A percentile compares a stretch with the other conserved stretches of the same genome.
These are phyloP conservation scores for Brachyhypopomus occidentalis DNA, from an alignment of 2,113 vertebrate genomes.

Conservation along the genomic window DNA sequence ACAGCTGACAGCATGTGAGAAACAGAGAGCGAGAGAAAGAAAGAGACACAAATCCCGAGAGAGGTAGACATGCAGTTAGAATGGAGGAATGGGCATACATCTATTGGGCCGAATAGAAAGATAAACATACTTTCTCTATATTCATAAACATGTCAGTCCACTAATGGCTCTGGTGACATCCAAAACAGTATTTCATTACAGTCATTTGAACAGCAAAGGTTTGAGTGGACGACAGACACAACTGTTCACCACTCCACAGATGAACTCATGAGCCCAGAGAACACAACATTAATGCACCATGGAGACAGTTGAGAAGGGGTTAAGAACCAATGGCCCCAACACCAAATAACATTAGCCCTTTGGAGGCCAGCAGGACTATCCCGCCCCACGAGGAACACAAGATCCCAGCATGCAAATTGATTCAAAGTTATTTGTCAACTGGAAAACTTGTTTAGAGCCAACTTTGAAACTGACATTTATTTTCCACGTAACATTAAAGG, in stretches of 20 bases:
- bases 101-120: constrained; percentile 19
- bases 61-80: constrained; percentile 15
- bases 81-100: constrained; percentile 1
- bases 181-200: constrained; percentile 39
- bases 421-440: not conserved
- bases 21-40: not conserved
- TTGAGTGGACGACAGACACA: constrained; percentile 18
- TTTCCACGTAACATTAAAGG: not conserved
- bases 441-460: constrained; percentile 13
- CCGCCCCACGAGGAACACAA: not conserved
- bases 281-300: constrained; percentile 27
- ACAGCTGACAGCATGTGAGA: not conserved
- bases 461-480: not conserved
- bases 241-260: constrained; percentile 26
- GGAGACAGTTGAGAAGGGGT: constrained; percentile 2
- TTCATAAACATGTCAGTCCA: constrained; percentile 47
- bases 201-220: constrained; percentile 36
- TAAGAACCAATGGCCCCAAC: constrained; percentile 14
- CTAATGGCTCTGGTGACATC: constrained; percentile 28
- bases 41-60: not conserved
- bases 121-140: constrained; percentile 22
- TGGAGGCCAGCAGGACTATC: not conserved
- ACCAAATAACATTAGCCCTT: not conserved
- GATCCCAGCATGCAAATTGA: not conserved
- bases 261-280: constrained; percentile 9